Evolutionary conservation across 2,888 invertebrate genomes (phyloP), one percentile per base, ranked within the genome.

Genomic region (Corythucha ciliata): DNA sequence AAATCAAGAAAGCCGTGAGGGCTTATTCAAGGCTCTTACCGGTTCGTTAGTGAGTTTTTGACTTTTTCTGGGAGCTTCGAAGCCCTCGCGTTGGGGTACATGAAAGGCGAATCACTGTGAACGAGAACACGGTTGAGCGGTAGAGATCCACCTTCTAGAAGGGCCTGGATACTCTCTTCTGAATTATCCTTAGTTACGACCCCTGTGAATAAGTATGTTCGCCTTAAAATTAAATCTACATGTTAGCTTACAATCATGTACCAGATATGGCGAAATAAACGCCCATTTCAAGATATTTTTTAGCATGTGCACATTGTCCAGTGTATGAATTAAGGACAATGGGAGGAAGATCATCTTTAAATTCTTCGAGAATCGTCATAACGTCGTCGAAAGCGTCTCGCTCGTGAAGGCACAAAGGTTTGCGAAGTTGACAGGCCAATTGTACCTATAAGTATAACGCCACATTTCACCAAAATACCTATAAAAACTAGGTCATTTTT

Each of bases 21-120:
- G n/a, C n/a, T n/a, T n/a, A n/a, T n/a, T n/a, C n/a, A 42, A 26
- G n/a, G 29, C 25, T n/a, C 16, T 57, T 71, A 84, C 79, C 88
- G 78, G 70, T 89, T 86, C 21, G 91, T 89, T 54, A 92, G 74
- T 56, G 82, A 80, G 65, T 86, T 84, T 72, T 90, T 90, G 18
- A 93, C 85, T 65, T 87, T 83, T 62, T 80, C 71, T 37, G 92
- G 89, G 64, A 94, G 71, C 69, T 93, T 93, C 25, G 91, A 90
- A 56, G 92, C 91, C 65, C 92, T 76, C 57, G 89, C 88, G 69
- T 94, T 90, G 2, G 93, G 91, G 68, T 89, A 94, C 91, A 93
- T 92, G 66, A 91, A 94, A 2, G 94, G 93, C 0, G 92, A 85
- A 70, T 94, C 93, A 0, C 92, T 91, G 70, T 93, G 92, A 4